Evolutionary conservation across 2,797 vertebrate species (phyloP), one percentile per base, ranked within the genome.

Genomic region (Miichthys miiuy): DNA sequence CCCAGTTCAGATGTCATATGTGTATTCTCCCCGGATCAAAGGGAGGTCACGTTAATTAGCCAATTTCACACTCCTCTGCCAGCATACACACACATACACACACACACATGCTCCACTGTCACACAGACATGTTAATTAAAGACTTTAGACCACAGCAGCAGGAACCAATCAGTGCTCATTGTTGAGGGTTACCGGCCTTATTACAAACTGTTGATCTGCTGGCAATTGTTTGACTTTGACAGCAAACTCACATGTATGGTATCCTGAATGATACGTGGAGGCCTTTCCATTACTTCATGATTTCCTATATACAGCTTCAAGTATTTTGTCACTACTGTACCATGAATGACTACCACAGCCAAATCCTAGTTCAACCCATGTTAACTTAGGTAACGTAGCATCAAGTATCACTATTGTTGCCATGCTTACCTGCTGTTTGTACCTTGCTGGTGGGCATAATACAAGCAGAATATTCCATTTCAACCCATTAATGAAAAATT

Each of bases 31-130:
- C 75, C 34, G 81, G 93, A 95, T 94, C 91, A 93, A 91, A 94
- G 91, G 91, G 93, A 95, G 92, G 92, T 94, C 93, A 94, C 89
- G 87, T 92, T 95, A 94, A 95, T 94, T 94, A 94, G 89, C 75
- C 61, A 86, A 94, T 94, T 94, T 94, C 88, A 92, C 91, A 93
- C 91, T 91, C 75, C 58, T 92, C 83, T 92, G 87, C 92, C 82
- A 90, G 73, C 81, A 85, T 14, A 77, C 70, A 82, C 52, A 18
- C 58, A 75, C 68, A 77, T 65, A n/a, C 44, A 74, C 62, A 58
- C 77, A 74, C 48, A 74, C 56, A 66, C 72, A 75, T 10, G 9
- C 52, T 25, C 77, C 62, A 72, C 87, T 88, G 91, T 91, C 90
- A 91, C 84, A 75, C 71, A 86, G 87, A 93, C 90, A 91, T 91